Evolutionary conservation across 2,113 vertebrate genomes (phyloP), one percentile per base, ranked within the genome.

Genomic region (Phalacrocorax carbo): DNA sequence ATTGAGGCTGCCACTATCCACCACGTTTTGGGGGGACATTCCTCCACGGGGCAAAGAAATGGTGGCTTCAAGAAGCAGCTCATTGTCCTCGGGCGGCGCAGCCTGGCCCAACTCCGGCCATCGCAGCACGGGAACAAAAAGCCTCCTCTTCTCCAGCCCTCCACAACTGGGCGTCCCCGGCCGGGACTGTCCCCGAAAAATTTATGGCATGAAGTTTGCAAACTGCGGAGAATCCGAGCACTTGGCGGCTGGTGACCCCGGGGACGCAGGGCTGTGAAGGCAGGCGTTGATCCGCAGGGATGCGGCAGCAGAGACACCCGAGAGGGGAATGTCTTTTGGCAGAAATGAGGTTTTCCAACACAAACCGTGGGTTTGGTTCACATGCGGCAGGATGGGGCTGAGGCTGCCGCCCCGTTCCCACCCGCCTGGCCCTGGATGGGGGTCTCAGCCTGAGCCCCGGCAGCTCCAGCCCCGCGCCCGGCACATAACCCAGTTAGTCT

Each of bases 91-190:
- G 7, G 44, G 21, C 3, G 10, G 54, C 7, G 26, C 25, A n/a
- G 79, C 84, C 64, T 20, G 36, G 89, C 69, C 65, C 78, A n/a
- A 78, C 66, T 72, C 88, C 22, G 61, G 85, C 83, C 60, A 83
- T 58, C 20, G 8, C 4, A 0, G 42, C 20, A 14, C 2, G 19
- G 29, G 69, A 96, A 96, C 95, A 97, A 97, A 94, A 94, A 92
- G 69, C 71, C 36, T 69, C 92, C 95, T 97, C 88, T 97, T 96
- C 90, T 95, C 61, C 62, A 54, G 19, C 51, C 11, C 51, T 38
- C 86, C 15, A 4, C 73, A 52, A 36, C 23, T 27, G 23, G 27
- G 18, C n/a, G 1, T 36, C 60, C 44, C 76, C 8, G 58, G 60
- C 86, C 52, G 22, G 42, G 13, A 11, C 62, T 71, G 69, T 40